A percentile compares a stretch with the other conserved stretches of the same genome.
Evolutionary conservation across 2,797 vertebrate species (phyloP).

Genomic region (Mormyrops boulengeri): DNA sequence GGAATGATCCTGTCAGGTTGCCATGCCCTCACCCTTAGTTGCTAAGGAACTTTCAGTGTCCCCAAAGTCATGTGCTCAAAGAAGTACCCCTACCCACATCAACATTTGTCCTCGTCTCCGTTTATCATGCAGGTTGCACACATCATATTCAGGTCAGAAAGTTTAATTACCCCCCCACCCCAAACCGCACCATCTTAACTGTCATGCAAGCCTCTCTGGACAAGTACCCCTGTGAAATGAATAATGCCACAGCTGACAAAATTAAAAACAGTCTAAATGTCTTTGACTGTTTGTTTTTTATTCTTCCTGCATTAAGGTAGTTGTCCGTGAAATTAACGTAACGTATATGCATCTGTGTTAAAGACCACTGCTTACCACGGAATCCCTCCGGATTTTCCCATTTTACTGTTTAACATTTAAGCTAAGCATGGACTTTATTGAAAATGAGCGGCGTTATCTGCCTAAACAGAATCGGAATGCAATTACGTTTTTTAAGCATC

Average conservation of each 20-base stretch:
- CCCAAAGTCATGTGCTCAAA: neutral
- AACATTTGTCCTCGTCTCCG: neutral
- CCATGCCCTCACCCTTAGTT: neutral
- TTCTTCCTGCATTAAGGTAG: neutral
- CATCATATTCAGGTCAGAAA: neutral
- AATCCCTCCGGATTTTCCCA: neutral
- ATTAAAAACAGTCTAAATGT: neutral
- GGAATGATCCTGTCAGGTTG: neutral
- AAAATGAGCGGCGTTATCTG: neutral
- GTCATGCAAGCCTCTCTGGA: neutral
- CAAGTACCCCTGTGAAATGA: neutral
- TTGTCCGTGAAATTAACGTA: neutral
- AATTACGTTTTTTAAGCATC: neutral
- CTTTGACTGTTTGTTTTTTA: neutral
- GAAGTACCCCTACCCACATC: neutral
- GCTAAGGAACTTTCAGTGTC: neutral
- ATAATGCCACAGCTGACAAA: neutral
- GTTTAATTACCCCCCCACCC: too few relatives aligned
- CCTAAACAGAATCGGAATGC: neutral
- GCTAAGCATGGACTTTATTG: neutral
- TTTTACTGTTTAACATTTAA: neutral
- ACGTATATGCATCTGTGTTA: neutral
- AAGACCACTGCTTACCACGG: neutral
- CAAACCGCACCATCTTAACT: neutral
- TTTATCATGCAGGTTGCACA: neutral